A percentile compares a stretch with the other conserved stretches of the same genome.
Conservation (phyloP, 2,888 invertebrate species). For the Coleophora flavipennella region DNA sequence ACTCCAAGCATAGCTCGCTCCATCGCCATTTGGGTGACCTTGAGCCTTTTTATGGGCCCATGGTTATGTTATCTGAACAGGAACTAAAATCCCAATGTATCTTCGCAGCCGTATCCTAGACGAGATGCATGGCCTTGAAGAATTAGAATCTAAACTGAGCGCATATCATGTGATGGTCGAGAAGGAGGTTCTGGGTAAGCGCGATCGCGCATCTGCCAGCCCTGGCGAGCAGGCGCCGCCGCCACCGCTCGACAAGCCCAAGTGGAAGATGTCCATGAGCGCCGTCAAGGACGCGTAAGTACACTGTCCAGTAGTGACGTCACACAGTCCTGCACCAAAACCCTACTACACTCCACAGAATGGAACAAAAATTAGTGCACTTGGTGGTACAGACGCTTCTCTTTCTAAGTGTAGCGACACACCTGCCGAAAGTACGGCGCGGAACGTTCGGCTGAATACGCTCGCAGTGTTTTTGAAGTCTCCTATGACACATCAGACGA, state of each 20-base stretch:
- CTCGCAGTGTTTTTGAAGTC: too few species aligned
- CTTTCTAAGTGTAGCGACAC: too few species aligned
- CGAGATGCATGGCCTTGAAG: conserved; percentile 81
- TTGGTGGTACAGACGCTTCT: too few species aligned
- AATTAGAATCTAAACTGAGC: conserved; percentile 82
- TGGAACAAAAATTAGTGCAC: too few species aligned
- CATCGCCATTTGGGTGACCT: too few species aligned
- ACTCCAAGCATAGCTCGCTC: too few species aligned
- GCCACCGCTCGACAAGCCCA: conserved; percentile 68
- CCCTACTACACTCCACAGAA: too few species aligned
- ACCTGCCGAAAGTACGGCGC: too few species aligned
- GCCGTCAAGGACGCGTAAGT: conserved; percentile 69
- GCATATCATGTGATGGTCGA: conserved; percentile 86
- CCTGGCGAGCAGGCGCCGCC: conserved; percentile 62
- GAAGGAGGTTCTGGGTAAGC: conserved; percentile 71
- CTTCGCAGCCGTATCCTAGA: conserved; percentile 64
- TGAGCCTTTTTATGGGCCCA: too few species aligned
- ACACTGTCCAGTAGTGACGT: background rate
- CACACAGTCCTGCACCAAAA: too few species aligned
- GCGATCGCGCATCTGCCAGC: conserved; percentile 55
- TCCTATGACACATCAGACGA: too few species aligned
- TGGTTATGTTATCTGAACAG: background rate
- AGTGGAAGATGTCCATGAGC: conserved; percentile 81
- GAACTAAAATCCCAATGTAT: background rate
- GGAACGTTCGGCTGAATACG: too few species aligned